Evolutionary conservation across 1,140 invertebrate genomes (phyloP), one percentile per base, ranked within the genome.

Genomic region (Dysdera silvatica): DNA sequence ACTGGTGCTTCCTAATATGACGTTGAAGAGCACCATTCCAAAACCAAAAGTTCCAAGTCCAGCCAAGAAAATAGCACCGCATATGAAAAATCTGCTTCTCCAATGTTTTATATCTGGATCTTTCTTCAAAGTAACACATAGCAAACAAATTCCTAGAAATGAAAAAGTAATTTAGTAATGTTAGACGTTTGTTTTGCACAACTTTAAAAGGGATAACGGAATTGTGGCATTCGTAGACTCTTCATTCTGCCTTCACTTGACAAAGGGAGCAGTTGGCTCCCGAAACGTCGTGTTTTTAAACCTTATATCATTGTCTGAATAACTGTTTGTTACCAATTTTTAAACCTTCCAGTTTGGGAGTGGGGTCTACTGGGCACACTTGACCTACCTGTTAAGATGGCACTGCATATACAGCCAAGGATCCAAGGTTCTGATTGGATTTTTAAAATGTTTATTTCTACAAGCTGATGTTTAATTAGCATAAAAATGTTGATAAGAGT

Each of bases 61-160:
- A 20, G 52, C 52, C 31, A 63, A 24, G 3, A 40, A 0, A 4
- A 63, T 28, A 7, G 33, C 23, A 14, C n/a, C 41, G 20, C 32
- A 10, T 6, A 77, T 64, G 4, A 75, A 55, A 24, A 75, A 69
- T 4, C 74, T 72, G 59, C 77, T 74, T 62, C 77, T 77, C 20
- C 73, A 76, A 7, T 76, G 65, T 43, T 74, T 67, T n/a, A 79
- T 41, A 28, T 70, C 66, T 26, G 77, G 76, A 65, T 80, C 77
- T 60, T 75, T 75, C 4, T 76, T 62, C 20, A 82, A 65, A 18
- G 74, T 76, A 16, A 76, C 73, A 67, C 79, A 76, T 8, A 85
- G 55, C 10, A 84, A 72, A 66, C 82, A 84, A 66, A 84, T 74
- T 3, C 83, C 83, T 81, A 64, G 35, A 74, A 73, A 61, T 58